phyloP scores from a whole-genome alignment of 1,140 invertebrate species.

The Proctacanthus coquilletti region DNA sequence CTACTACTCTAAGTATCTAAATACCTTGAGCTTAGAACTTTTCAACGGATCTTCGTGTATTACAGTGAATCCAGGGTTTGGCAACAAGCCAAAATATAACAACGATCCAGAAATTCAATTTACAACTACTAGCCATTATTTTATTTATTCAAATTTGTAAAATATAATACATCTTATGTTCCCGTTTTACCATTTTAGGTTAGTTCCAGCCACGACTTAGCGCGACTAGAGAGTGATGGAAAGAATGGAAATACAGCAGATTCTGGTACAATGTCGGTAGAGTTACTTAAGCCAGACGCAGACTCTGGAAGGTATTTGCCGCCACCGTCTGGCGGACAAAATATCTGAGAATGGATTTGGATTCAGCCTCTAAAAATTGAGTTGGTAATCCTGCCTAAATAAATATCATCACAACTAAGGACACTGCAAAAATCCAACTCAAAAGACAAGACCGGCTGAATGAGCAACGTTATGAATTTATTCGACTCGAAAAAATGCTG shows the following conservation, averaged over 20 bases:
- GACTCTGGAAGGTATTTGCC: not conserved
- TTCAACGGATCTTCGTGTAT: not conserved
- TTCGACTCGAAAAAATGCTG: no score
- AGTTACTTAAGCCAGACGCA: conserved; percentile 4
- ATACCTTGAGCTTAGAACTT: no score
- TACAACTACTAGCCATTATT: not conserved
- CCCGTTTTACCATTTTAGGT: conserved; percentile 4
- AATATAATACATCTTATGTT: not conserved
- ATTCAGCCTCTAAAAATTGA: not conserved
- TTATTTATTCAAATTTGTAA: not conserved
- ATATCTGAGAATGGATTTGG: conserved; percentile 5
- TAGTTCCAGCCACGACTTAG: conserved; percentile 3
- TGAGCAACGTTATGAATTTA: no score
- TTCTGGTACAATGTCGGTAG: conserved; percentile 1
- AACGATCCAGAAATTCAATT: not conserved
- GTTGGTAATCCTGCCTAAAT: not conserved
- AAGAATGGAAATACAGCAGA: conserved; percentile 1
- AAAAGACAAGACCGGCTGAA: no score
- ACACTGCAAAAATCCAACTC: no score
- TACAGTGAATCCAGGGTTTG: not conserved
- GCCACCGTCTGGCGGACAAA: not conserved
- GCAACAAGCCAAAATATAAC: not conserved
- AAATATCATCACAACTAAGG: no score
- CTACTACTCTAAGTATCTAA: no score
- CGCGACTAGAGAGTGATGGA: conserved; percentile 1